Evolutionary conservation across 2,797 vertebrate species (phyloP).

Genomic region (Pseudochirops cupreus): DNA sequence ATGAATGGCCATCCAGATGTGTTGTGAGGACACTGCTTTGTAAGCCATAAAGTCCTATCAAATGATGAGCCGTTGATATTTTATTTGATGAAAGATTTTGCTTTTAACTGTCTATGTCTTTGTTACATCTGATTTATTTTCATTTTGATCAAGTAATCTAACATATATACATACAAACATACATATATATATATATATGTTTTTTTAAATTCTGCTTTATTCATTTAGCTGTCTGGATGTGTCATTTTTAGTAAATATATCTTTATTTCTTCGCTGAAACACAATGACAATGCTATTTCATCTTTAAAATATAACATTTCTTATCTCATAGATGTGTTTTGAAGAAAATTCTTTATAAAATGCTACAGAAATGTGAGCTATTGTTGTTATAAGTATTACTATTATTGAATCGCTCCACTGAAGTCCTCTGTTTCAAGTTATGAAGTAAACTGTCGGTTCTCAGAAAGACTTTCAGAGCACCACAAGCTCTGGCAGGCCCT

Average conservation of each 20-base stretch:
- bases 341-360: neutral
- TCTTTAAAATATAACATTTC: no score
- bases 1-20: neutral
- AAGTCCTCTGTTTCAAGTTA: neutral
- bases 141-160: constrained; percentile 46
- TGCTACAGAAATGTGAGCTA: neutral
- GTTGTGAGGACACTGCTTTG: neutral
- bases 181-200: constrained; percentile 6
- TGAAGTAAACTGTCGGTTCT: neutral
- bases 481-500: neutral
- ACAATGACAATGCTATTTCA: neutral
- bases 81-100: neutral
- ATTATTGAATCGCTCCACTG: neutral
- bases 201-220: neutral
- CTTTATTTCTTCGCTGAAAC: constrained; percentile 13
- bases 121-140: constrained; percentile 52
- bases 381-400: neutral
- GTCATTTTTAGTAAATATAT: neutral
- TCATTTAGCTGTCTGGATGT: neutral
- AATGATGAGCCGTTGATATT: neutral
- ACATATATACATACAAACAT: constrained; percentile 41
- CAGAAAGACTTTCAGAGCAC: neutral
- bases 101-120: constrained; percentile 1
- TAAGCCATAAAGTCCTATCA: neutral
- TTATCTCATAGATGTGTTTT: neutral